Evolutionary conservation across 1,140 invertebrate genomes (phyloP), one percentile per base, ranked within the genome.

Genomic region (Macrostomum lignano): DNA sequence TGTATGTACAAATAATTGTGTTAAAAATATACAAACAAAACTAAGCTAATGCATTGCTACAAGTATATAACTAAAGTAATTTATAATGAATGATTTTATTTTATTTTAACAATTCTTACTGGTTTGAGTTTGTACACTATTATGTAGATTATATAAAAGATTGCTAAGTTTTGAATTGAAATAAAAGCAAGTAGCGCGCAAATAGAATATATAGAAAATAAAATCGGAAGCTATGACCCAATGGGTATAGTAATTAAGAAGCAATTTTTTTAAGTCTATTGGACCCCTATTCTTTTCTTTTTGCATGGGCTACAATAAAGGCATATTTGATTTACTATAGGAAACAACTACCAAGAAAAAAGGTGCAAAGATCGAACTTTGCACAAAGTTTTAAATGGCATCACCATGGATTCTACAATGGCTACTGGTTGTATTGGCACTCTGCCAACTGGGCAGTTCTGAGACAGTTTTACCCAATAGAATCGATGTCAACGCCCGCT

Each of bases 141-240:
- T 28, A 28, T 9, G 5, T 15, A 28, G 19, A 28, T 7, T 28
- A 17, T 9, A 28, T 7, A 5, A 15, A 7, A 15, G 9, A 28
- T 3, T 15, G 19, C 19, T 28, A 17, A 28, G 9, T 17, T 17
- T 5, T 14, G 26, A 28, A 17, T 28, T 28, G 26, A 15, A 5
- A 5, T 28, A 28, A 28, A 28, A 28, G 19, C 19, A 28, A 28
- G 9, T 28, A 28, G 19, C 15, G 26, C 19, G 4, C 15, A 28
- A 28, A 28, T 28, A 28, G 15, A 14, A 3, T 14, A 15, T 28
- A 17, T 15, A 28, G 26, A 17, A 28, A 17, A 15, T 28, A 15
- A 15, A 28, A 28, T 9, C 4, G 26, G 14, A 28, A 28, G 19
- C 19, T 14, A 17, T 15, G 3, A 28, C 15, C 26, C 9, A n/a